These are phyloP conservation scores for Nudaria mundana DNA, from an alignment of 2,888 invertebrate species.

Conservation along the genomic window DNA sequence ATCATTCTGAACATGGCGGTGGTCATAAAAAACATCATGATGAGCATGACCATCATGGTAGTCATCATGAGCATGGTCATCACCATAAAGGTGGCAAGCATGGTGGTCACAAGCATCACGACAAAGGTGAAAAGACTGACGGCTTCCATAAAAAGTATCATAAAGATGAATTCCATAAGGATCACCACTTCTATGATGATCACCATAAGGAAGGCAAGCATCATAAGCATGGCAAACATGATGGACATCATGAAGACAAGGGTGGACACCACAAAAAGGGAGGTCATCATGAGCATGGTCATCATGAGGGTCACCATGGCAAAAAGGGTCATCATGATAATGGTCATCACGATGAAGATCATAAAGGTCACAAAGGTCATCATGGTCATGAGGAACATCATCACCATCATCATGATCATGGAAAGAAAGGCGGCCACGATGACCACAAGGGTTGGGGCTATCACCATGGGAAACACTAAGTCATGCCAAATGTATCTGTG, in stretches of 20 bases:
- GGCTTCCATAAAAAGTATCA: slow-evolving; percentile 76
- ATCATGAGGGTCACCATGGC: slow-evolving; percentile 72
- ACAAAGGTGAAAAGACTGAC: slow-evolving; percentile 69
- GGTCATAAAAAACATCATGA: slow-evolving; percentile 72
- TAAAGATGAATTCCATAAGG: slow-evolving; percentile 73
- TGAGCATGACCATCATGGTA: slow-evolving; percentile 66
- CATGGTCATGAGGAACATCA: slow-evolving; percentile 75
- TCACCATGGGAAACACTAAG: slow-evolving; percentile 73
- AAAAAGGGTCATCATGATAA: slow-evolving; percentile 73
- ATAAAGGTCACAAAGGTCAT: slow-evolving; percentile 74
- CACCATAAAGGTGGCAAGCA: slow-evolving; percentile 74
- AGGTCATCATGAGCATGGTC: slow-evolving; percentile 67
- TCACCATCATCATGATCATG: slow-evolving; percentile 72
- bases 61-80: slow-evolving; percentile 71
- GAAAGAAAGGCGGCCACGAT: slow-evolving; percentile 73
- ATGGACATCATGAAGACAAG: slow-evolving; percentile 68
- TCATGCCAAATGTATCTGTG: slow-evolving; percentile 52
- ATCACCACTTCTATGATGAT: slow-evolving; percentile 75
- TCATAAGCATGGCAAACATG: slow-evolving; percentile 71
- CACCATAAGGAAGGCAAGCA: slow-evolving; percentile 73
- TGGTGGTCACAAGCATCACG: slow-evolving; percentile 69
- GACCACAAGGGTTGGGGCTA: slow-evolving; percentile 72
- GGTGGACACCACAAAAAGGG: slow-evolving; percentile 74
- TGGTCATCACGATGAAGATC: slow-evolving; percentile 68
- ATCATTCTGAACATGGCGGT: slow-evolving; percentile 69